phyloP scores from a whole-genome alignment of 1,140 invertebrate species.

The Amyelois transitella region DNA sequence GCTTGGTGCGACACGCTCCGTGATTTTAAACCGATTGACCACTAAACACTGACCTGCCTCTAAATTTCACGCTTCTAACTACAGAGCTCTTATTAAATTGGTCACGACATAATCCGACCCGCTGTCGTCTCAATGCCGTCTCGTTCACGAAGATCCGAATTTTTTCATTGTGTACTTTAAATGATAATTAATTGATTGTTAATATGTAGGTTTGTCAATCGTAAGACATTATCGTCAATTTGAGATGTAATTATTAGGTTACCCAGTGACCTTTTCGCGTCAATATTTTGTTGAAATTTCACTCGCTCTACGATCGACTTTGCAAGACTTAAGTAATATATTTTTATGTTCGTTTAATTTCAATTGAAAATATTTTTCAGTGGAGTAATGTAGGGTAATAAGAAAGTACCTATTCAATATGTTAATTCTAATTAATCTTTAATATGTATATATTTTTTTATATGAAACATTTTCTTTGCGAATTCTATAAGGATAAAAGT shows the following conservation, averaged over 20 bases:
- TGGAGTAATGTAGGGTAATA: too few relatives aligned
- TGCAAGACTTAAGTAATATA: too few relatives aligned
- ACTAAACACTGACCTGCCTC: not conserved
- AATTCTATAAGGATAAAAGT: too few relatives aligned
- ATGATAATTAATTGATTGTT: constrained; percentile 64
- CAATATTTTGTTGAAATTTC: too few relatives aligned
- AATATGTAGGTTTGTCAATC: constrained; percentile 58
- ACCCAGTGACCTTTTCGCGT: not conserved
- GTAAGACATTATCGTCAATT: constrained; percentile 55
- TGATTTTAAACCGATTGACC: constrained; percentile 35
- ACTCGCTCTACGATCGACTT: too few relatives aligned
- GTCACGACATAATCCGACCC: constrained; percentile 44
- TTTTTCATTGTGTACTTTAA: constrained; percentile 52
- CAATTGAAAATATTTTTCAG: too few relatives aligned
- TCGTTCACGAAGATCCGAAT: constrained; percentile 59
- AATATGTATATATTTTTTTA: too few relatives aligned
- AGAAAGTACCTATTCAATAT: too few relatives aligned
- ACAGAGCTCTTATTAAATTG: constrained; percentile 14
- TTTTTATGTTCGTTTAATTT: too few relatives aligned
- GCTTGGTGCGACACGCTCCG: constrained; percentile 39
- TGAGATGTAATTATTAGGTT: constrained; percentile 16
- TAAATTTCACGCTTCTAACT: not conserved
- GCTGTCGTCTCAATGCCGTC: constrained; percentile 68
- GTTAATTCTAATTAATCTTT: too few relatives aligned
- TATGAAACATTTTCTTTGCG: too few relatives aligned